Percentiles rank a stretch among this genome's conserved stretches.
Evolutionary conservation across 2,888 invertebrate genomes (phyloP).

Genomic region (Coenonympha glycerion): DNA sequence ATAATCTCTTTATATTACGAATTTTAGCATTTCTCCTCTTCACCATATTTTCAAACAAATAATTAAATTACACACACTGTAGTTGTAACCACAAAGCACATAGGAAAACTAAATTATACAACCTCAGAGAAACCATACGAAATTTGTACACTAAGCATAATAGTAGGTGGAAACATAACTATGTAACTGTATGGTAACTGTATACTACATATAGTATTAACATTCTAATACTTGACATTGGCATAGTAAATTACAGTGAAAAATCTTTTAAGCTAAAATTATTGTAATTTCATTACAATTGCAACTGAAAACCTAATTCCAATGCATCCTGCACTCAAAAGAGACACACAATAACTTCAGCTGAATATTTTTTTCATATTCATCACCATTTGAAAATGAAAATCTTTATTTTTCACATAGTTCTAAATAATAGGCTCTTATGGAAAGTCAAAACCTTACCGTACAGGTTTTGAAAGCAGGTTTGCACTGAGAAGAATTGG

Average conservation of each 20-base stretch:
- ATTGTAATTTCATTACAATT: too few relatives aligned
- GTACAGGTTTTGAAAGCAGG: too few relatives aligned
- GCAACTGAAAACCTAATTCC: too few relatives aligned
- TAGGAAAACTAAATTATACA: slow-evolving; percentile 20
- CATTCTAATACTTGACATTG: background rate
- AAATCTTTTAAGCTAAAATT: background rate
- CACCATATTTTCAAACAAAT: slow-evolving; percentile 20
- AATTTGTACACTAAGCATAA: background rate
- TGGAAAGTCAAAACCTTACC: too few relatives aligned
- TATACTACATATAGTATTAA: background rate
- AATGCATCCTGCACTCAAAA: too few relatives aligned
- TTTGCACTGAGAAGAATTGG: too few relatives aligned
- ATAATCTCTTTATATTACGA: slow-evolving; percentile 21
- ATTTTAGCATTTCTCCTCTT: slow-evolving; percentile 28
- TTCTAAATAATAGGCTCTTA: too few relatives aligned
- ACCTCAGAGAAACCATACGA: slow-evolving; percentile 32
- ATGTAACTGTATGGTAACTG: background rate
- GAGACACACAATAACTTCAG: too few relatives aligned
- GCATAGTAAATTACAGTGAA: background rate
- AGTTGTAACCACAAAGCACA: slow-evolving; percentile 1
- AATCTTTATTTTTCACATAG: too few relatives aligned
- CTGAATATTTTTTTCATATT: too few relatives aligned
- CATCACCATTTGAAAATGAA: too few relatives aligned
- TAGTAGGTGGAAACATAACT: too few relatives aligned
- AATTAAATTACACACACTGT: slow-evolving; percentile 7